Conservation (phyloP, 1,140 invertebrate species). For the Hesperophylax magnus region DNA sequence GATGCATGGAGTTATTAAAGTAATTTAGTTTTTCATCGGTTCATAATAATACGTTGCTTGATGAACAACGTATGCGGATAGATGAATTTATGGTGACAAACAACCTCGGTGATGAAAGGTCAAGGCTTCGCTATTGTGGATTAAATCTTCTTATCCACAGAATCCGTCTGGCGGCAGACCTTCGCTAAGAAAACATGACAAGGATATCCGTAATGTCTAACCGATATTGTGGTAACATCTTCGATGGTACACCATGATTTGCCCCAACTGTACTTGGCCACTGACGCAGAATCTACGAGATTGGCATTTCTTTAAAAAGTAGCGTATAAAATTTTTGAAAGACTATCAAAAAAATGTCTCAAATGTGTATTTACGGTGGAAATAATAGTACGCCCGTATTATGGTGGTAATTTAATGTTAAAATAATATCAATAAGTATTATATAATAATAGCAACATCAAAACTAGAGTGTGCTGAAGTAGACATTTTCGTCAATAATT, state of each 20-base stretch:
- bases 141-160: background rate
- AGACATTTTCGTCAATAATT: no score
- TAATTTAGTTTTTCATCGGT: slow-evolving; percentile 5
- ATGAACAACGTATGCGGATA: background rate
- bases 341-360: no score
- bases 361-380: no score
- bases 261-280: no score
- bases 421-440: no score
- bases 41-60: background rate
- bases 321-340: no score
- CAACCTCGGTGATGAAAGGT: slow-evolving; percentile 9
- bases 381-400: no score
- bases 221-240: slow-evolving; percentile 23
- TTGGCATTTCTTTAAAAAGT: no score
- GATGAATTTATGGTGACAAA: slow-evolving; percentile 29
- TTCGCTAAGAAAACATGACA: background rate
- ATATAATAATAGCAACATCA: no score
- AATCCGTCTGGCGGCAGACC: background rate
- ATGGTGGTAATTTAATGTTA: no score
- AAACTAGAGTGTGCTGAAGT: no score
- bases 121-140: slow-evolving; percentile 7
- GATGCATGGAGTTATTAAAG: slow-evolving; percentile 4
- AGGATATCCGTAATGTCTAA: slow-evolving; percentile 28
- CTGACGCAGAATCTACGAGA: no score
- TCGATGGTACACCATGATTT: background rate